Conservation (phyloP, 2,797 vertebrate species). For the Phalloptychus januarius region DNA sequence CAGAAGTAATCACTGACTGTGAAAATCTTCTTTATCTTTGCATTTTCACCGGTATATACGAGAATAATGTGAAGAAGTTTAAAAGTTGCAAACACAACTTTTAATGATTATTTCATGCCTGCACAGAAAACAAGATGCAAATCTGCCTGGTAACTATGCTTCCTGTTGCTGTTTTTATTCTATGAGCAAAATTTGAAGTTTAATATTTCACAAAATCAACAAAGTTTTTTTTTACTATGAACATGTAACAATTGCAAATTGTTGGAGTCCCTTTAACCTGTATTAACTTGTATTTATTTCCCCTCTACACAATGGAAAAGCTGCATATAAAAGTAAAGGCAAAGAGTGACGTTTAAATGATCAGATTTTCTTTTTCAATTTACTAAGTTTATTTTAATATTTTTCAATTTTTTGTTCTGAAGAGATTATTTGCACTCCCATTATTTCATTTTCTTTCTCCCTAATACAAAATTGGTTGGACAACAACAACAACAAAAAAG, state of each 20-base stretch:
- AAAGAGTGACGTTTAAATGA: neutral
- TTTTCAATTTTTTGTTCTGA: neutral
- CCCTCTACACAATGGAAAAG: neutral
- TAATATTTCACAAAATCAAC: neutral
- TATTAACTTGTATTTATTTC: too few species aligned
- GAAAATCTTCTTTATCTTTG: neutral
- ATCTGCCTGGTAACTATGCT: neutral
- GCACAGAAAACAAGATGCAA: neutral
- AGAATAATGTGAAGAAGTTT: neutral
- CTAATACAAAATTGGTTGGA: neutral
- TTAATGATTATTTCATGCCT: neutral
- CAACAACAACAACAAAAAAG: neutral
- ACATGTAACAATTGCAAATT: neutral
- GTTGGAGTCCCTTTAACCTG: neutral
- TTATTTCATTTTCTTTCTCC: neutral
- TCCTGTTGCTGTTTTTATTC: neutral
- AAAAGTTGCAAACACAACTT: neutral
- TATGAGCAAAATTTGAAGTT: neutral
- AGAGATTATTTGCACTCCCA: neutral
- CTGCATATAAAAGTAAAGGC: neutral
- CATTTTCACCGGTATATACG: neutral
- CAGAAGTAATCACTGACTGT: neutral
- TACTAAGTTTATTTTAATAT: neutral
- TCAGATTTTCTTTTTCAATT: neutral
- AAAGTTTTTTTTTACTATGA: neutral